Conservation (phyloP, 2,888 invertebrate species). For the Dorcus parallelipipedus region DNA sequence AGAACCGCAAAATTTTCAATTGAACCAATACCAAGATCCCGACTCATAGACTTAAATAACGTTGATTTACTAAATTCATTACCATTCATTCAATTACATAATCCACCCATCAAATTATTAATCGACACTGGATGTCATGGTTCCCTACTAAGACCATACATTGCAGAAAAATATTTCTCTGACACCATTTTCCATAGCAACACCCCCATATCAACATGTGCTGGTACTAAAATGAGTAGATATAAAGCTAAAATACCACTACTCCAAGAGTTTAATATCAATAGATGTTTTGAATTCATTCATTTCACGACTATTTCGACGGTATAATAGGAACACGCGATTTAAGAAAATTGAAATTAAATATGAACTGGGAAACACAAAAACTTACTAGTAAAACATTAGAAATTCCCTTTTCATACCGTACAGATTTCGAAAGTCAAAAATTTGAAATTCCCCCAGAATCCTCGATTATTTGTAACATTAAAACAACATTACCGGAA, state of each 20-base stretch:
- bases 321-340: conserved; percentile 10
- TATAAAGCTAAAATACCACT: conserved; percentile 4
- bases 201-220: conserved; percentile 4
- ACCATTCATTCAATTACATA: neutral
- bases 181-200: neutral
- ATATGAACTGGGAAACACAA: conserved; percentile 8
- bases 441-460: conserved; percentile 6
- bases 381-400: conserved; percentile 1
- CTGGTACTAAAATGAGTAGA: neutral
- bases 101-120: neutral
- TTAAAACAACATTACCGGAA: conserved; percentile 1
- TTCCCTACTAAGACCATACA: conserved; percentile 4
- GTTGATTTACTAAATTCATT: neutral
- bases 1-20: neutral
- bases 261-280: conserved; percentile 1
- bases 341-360: conserved; percentile 6
- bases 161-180: neutral
- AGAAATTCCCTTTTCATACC: too few relatives aligned
- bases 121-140: conserved; percentile 1
- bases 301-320: conserved; percentile 14
- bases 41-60: neutral
- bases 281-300: conserved; percentile 1
- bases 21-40: neutral
- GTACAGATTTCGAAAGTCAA: neutral
- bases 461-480: neutral